phyloP scores from a whole-genome alignment of 2,113 vertebrate species.

The Mirza zaza region DNA sequence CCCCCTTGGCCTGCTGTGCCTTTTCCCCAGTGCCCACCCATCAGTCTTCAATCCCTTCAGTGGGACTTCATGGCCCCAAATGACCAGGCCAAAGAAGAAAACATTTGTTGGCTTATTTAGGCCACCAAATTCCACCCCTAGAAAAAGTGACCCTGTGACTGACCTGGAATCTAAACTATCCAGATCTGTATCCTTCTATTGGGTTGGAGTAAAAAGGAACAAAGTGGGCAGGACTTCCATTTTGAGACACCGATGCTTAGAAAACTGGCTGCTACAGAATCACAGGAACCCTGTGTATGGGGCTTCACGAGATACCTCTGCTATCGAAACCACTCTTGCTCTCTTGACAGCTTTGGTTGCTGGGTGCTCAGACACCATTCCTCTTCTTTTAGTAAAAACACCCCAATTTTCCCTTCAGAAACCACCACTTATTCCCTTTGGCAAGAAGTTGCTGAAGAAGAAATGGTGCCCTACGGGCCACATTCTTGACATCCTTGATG shows the following conservation, averaged over 20 bases:
- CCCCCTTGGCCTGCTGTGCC: neutral
- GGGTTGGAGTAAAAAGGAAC: neutral
- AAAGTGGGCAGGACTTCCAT: neutral
- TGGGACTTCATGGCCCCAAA: neutral
- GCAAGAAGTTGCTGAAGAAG: neutral
- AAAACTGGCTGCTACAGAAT: neutral
- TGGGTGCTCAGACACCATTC: neutral
- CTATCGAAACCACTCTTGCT: neutral
- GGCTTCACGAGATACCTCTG: neutral
- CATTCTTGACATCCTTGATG: neutral
- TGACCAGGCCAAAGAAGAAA: neutral
- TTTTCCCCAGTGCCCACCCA: neutral
- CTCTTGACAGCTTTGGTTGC: neutral
- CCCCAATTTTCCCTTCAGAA: accelerated
- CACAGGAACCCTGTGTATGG: neutral
- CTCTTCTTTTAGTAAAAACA: neutral
- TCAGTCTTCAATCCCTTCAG: neutral
- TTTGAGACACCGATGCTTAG: neutral
- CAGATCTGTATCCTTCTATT: neutral
- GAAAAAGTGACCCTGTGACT: neutral
- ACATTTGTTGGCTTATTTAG: neutral
- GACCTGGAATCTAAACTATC: neutral
- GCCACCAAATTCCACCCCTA: neutral
- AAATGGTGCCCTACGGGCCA: neutral
- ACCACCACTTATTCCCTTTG: neutral